These are phyloP conservation scores for Tuberolachnus salignus DNA, from an alignment of 2,888 invertebrate genomes.

Conservation along the genomic window DNA sequence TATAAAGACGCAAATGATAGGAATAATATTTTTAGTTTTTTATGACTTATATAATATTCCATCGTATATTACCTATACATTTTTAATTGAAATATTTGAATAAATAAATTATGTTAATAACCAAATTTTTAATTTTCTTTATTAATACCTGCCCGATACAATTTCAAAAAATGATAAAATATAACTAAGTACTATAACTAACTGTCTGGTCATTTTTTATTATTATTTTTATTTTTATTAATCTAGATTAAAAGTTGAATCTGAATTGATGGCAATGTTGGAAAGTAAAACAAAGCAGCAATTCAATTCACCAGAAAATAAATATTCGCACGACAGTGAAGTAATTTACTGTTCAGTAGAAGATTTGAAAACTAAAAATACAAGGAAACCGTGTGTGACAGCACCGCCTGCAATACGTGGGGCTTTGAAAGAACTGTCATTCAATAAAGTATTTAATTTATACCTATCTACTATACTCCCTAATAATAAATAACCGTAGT, in stretches of 20 bases:
- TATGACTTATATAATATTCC: not conserved
- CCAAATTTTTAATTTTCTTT: not conserved
- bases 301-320: slow-evolving; percentile 59
- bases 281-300: slow-evolving; percentile 63
- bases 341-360: slow-evolving; percentile 74
- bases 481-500: slow-evolving; percentile 32
- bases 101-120: not conserved
- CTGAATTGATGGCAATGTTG: slow-evolving; percentile 67
- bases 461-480: not conserved
- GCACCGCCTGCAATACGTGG: slow-evolving; percentile 60
- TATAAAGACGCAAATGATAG: too few relatives aligned
- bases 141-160: too few relatives aligned
- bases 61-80: not conserved
- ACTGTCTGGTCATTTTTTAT: not conserved
- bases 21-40: too few relatives aligned
- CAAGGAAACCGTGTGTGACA: slow-evolving; percentile 61
- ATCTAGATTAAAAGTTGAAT: slow-evolving; percentile 62
- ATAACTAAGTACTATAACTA: not conserved
- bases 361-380: slow-evolving; percentile 68
- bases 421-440: slow-evolving; percentile 64
- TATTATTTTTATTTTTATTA: not conserved
- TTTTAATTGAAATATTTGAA: not conserved
- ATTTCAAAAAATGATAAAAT: not conserved
- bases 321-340: slow-evolving; percentile 62
- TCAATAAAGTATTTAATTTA: slow-evolving; percentile 61